Conservation (phyloP, 2,113 vertebrate genomes). For the Bufo bufo region DNA sequence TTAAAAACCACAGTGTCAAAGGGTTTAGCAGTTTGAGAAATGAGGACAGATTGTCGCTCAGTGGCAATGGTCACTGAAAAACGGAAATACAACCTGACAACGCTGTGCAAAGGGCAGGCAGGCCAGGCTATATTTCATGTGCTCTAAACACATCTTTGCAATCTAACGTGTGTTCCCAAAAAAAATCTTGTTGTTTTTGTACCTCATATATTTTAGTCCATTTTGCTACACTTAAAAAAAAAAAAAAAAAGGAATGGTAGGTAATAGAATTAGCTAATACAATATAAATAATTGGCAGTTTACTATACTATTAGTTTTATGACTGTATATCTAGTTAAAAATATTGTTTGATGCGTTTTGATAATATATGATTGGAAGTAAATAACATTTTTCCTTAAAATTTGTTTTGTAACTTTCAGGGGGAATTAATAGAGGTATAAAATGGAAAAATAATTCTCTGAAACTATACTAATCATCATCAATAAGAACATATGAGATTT, state of each 20-base stretch:
- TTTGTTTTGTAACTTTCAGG: too few relatives aligned
- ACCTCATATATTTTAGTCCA: background rate
- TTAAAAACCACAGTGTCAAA: constrained; percentile 99
- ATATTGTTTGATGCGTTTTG: too few relatives aligned
- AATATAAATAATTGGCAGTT: background rate
- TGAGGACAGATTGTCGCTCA: constrained; percentile 98
- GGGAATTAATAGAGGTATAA: too few relatives aligned
- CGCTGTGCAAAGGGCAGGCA: constrained; percentile 74
- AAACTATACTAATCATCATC: too few relatives aligned
- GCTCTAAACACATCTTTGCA: background rate
- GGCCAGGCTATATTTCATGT: background rate
- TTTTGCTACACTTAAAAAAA: background rate
- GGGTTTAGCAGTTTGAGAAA: constrained; percentile 99
- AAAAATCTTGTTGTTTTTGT: background rate
- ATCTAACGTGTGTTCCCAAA: background rate
- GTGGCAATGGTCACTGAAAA: constrained; percentile 94
- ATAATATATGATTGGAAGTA: too few relatives aligned
- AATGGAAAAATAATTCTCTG: too few relatives aligned
- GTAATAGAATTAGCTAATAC: background rate
- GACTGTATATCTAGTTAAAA: too few relatives aligned
- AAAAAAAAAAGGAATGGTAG: background rate
- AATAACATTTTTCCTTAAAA: too few relatives aligned
- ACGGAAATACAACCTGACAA: constrained; percentile 97
- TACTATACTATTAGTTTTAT: background rate
- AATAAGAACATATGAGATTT: too few relatives aligned